Base-by-base conservation (phyloP, 1,140 invertebrate species). In the Trichonephila clavata region DNA sequence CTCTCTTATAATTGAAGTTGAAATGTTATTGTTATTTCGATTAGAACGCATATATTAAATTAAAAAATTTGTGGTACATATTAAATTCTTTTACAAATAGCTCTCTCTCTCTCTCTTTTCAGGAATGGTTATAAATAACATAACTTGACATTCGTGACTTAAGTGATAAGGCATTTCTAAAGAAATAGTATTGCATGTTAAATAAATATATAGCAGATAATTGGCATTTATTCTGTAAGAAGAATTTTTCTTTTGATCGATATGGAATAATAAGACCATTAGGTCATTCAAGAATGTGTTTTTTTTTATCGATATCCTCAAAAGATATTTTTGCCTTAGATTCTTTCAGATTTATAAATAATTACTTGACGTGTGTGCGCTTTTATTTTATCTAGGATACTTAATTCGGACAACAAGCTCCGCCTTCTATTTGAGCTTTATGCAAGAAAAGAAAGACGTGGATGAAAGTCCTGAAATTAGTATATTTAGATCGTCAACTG, bases 341-440 rank as follows among this genome's bases (percentile, higher is more conserved):
- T 59, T 13, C 43, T 84, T 24, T 60, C 83, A 24, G n/a, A 84
- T 14, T 24, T 24, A 84, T 32, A 59, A 84, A 84, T 84, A 59
- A 24, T 60, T 57, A 57, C 32, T 87, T 57, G 32, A 63, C 32
- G 20, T 87, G n/a, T n/a, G n/a, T n/a, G n/a, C 61, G 43, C 86
- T 87, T 63, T 63, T 57, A 57, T 87, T 87, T 63, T 87, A 87
- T 63, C 24, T 87, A 63, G 59, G 59, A 16, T 39, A 39, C 86
- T 87, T 63, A 39, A 21, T 39, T 63, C 20, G 8, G 39, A 39
- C 16, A n/a, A 10, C 27, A 32, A 24, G 86, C 50, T 32, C 61
- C 50, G 39, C 32, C 59, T 27, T 21, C 32, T 16, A 63, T 18
- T 39, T 39, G 59, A 63, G 59, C 59, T 87, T 63, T 63, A 63